phyloP scores from a whole-genome alignment of 2,113 vertebrate species.

The Microtus montanus region DNA sequence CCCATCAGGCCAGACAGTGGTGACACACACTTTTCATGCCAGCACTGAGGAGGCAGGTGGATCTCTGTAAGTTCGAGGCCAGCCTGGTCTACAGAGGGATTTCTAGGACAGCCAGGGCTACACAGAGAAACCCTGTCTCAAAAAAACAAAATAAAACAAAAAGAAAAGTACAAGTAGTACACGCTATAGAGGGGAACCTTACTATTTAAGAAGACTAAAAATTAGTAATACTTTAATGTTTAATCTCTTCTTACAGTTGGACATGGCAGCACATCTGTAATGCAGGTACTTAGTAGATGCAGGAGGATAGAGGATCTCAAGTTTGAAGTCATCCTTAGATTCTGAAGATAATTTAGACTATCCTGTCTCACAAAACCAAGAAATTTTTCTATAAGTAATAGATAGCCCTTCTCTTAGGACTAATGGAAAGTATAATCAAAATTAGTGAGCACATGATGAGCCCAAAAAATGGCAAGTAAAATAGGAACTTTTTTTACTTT shows the following conservation, averaged over 20 bases:
- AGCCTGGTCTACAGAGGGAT: no score
- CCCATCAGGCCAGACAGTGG: background rate
- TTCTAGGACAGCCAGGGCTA: background rate
- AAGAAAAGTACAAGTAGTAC: background rate
- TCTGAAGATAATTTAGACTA: background rate
- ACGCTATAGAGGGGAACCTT: background rate
- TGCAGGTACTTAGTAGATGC: background rate
- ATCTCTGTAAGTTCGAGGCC: no score
- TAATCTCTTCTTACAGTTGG: background rate
- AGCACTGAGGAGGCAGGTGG: background rate
- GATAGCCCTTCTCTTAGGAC: conserved; percentile 17
- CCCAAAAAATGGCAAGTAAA: background rate
- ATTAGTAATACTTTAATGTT: background rate
- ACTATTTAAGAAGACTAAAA: conserved; percentile 19
- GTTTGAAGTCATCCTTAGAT: background rate
- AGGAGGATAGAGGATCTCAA: background rate
- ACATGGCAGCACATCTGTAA: background rate
- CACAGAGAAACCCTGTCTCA: no score
- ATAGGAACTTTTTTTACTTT: background rate
- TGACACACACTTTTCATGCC: background rate
- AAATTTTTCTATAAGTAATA: conserved; percentile 42
- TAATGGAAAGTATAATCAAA: conserved; percentile 14
- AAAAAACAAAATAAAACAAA: background rate
- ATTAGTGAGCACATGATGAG: background rate
- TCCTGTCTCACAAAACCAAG: background rate